Base-by-base conservation (phyloP, 1,140 invertebrate species). In the Agraylea sexmaculata region DNA sequence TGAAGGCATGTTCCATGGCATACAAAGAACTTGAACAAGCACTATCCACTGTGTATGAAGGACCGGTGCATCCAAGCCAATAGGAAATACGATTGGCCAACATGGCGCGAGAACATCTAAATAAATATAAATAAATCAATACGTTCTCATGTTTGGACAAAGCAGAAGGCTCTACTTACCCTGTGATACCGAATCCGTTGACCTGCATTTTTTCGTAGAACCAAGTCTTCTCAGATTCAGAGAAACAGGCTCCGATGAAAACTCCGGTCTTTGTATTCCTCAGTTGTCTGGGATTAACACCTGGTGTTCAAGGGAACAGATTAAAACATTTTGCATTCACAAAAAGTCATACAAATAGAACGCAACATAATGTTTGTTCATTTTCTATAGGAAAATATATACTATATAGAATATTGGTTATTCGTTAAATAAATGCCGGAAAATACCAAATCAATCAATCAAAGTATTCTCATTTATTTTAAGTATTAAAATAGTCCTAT, bases 11-110 rank as follows among this genome's bases (percentile, higher is more conserved):
- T 53, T 89, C 80, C 21, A 94, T 51, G 0, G 87, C 88, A 50
- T 83, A 75, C 8, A 91, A 60, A 47, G 85, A 87, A 10, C 88
- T 91, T n/a, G 86, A 90, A 58, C 90, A 95, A 6, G 89, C 89
- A 4, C 87, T 86, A 58, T 95, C 90, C 4, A 89, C 72, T 1
- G 78, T 73, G 56, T 81, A 87, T 37, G 85, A 87, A 0, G 87
- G 87, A 35, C 79, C 79, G 43, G 68, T 73, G 0, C 75, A 56
- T 27, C 77, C 74, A 0, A 83, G 52, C 68, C 71, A 80, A 47
- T 81, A 80, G 1, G 87, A 91, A 30, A 94, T 73, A 38, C 88
- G 71, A 62, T 92, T 90, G 1, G 87, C 82, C 58, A 95, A 74
- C 87, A 95, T 93, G 6, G 87, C 84, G 40, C 87, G 73, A 49